A percentile compares a stretch with the other conserved stretches of the same genome.
These are phyloP conservation scores for Solen grandis DNA, from an alignment of 1,140 invertebrate species.

Conservation along the genomic window DNA sequence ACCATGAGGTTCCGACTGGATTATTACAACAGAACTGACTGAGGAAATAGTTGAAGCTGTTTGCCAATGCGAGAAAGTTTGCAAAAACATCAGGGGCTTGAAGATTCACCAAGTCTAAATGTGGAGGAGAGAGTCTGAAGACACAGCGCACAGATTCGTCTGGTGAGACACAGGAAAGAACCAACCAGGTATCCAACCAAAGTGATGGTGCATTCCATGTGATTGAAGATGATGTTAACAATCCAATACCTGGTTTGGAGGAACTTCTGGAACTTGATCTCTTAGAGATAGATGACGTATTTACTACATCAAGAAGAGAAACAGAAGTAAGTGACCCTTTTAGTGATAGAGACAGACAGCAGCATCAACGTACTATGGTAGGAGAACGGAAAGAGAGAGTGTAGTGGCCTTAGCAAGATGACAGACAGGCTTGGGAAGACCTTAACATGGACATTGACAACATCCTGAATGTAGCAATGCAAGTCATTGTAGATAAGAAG, in stretches of 20 bases:
- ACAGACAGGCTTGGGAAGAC: not conserved
- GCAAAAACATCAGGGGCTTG: not conserved
- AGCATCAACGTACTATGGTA: not conserved
- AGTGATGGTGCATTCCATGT: not conserved
- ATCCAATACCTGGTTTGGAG: not conserved
- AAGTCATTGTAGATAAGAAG: not conserved
- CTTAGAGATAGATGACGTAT: not conserved
- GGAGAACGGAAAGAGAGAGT: not conserved
- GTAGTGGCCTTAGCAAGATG: too few species aligned
- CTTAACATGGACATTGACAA: not conserved
- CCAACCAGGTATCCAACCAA: not conserved
- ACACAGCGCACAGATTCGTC: not conserved
- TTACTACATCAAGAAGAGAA: not conserved
- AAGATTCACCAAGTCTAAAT: not conserved
- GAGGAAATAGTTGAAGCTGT: not conserved
- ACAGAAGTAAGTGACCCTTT: not conserved
- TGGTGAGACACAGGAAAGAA: not conserved
- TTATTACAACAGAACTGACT: too few species aligned
- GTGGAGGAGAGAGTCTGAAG: not conserved
- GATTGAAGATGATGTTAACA: not conserved
- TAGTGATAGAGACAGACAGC: not conserved
- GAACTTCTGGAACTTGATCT: not conserved
- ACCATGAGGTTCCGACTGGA: too few species aligned
- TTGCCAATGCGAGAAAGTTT: not conserved
- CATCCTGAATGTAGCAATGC: not conserved